Evolutionary conservation across 2,888 invertebrate species (phyloP).

Genomic region (Eupithecia exiguata): DNA sequence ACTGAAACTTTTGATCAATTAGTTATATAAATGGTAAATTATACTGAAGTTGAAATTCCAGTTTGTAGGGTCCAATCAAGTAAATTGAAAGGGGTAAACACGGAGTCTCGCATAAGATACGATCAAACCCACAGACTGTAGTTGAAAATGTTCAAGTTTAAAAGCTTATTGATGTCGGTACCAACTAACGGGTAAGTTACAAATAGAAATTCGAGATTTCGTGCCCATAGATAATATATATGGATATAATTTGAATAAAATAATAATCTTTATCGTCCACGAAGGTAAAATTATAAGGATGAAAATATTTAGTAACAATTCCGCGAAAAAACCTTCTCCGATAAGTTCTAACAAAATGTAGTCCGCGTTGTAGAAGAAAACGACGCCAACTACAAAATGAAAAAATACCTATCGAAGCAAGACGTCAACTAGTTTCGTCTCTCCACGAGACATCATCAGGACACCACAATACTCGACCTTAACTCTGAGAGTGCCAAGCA

Average conservation of each 20-base stretch:
- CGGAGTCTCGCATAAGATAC: conserved; percentile 12
- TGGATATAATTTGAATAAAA: not conserved
- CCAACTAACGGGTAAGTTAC: not conserved
- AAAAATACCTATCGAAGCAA: too few relatives aligned
- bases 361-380: too few relatives aligned
- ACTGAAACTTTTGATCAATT: conserved; percentile 44
- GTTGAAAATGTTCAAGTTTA: conserved; percentile 15
- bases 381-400: too few relatives aligned
- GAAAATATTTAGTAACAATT: too few relatives aligned
- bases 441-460: too few relatives aligned
- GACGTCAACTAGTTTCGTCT: too few relatives aligned
- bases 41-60: conserved; percentile 33
- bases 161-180: conserved; percentile 2
- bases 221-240: not conserved
- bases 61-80: conserved; percentile 38
- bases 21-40: conserved; percentile 43
- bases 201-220: not conserved
- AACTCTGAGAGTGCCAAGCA: too few relatives aligned
- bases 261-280: too few relatives aligned
- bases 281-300: too few relatives aligned
- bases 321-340: too few relatives aligned
- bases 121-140: conserved; percentile 11
- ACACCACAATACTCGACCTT: too few relatives aligned
- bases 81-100: conserved; percentile 29
- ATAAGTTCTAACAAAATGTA: too few relatives aligned